Evolutionary conservation across 2,888 invertebrate genomes (phyloP).

Genomic region (Spisula solida): DNA sequence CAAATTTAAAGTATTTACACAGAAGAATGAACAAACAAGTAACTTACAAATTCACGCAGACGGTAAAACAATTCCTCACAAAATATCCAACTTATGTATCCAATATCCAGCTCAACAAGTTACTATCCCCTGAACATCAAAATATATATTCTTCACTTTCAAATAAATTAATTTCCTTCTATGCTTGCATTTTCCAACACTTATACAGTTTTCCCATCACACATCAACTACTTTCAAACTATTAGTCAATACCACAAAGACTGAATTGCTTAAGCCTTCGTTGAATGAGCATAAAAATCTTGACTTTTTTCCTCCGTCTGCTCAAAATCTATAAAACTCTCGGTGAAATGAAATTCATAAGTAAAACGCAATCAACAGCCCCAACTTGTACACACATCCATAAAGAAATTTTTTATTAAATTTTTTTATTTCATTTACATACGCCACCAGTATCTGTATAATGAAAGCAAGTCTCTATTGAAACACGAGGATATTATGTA

Average conservation of each 20-base stretch:
- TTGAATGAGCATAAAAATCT: neutral
- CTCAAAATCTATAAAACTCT: conserved; percentile 12
- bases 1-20: too few relatives aligned
- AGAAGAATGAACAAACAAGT: too few relatives aligned
- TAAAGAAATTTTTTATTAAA: conserved; percentile 32
- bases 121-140: neutral
- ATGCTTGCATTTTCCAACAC: conserved; percentile 12
- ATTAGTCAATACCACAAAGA: neutral
- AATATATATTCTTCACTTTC: conserved; percentile 16
- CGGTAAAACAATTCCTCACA: too few relatives aligned
- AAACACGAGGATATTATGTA: conserved; percentile 43
- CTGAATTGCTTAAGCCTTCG: neutral
- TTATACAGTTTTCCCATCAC: neutral
- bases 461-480: conserved; percentile 9
- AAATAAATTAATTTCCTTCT: conserved; percentile 28
- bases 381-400: conserved; percentile 22
- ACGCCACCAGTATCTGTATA: conserved; percentile 9
- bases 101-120: neutral
- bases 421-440: conserved; percentile 46
- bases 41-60: too few relatives aligned
- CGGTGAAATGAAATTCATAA: conserved; percentile 20
- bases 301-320: neutral
- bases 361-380: conserved; percentile 13
- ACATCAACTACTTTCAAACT: conserved; percentile 14
- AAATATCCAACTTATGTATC: neutral